These are phyloP conservation scores for Gadus macrocephalus DNA, from an alignment of 2,113 vertebrate species.

Conservation along the genomic window DNA sequence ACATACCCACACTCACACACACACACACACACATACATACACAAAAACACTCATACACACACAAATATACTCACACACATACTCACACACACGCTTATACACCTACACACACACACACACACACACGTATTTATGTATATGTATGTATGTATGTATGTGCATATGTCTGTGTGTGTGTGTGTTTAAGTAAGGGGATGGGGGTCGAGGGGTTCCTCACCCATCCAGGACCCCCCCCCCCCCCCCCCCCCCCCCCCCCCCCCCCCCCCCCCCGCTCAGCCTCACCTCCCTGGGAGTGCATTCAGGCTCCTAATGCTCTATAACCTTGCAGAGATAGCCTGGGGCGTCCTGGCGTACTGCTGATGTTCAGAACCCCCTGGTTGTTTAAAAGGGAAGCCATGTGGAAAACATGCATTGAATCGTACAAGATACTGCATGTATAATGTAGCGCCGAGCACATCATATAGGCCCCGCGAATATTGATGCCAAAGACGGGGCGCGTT, in stretches of 20 bases:
- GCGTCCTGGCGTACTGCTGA: slow-evolving; percentile 58
- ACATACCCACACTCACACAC: too few species aligned
- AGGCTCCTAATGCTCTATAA: slow-evolving; percentile 63
- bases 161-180: not conserved
- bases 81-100: too few species aligned
- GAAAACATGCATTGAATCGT: slow-evolving; percentile 70
- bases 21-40: too few species aligned
- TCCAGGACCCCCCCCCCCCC: not conserved
- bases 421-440: slow-evolving; percentile 70
- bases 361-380: slow-evolving; percentile 54
- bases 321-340: slow-evolving; percentile 64
- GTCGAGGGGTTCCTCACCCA: slow-evolving; percentile 16
- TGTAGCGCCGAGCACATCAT: slow-evolving; percentile 55
- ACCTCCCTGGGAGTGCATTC: slow-evolving; percentile 53
- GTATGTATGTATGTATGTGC: not conserved
- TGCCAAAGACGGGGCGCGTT: slow-evolving; percentile 31
- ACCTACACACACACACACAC: too few species aligned
- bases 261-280: slow-evolving; percentile 8
- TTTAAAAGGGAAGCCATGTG: slow-evolving; percentile 62
- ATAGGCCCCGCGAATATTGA: slow-evolving; percentile 54
- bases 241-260: not conserved
- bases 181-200: slow-evolving; percentile 10
- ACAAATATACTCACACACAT: not conserved
- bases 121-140: too few species aligned
- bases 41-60: not conserved